phyloP scores from a whole-genome alignment of 2,113 vertebrate species.

The Siphamia tubifer region DNA sequence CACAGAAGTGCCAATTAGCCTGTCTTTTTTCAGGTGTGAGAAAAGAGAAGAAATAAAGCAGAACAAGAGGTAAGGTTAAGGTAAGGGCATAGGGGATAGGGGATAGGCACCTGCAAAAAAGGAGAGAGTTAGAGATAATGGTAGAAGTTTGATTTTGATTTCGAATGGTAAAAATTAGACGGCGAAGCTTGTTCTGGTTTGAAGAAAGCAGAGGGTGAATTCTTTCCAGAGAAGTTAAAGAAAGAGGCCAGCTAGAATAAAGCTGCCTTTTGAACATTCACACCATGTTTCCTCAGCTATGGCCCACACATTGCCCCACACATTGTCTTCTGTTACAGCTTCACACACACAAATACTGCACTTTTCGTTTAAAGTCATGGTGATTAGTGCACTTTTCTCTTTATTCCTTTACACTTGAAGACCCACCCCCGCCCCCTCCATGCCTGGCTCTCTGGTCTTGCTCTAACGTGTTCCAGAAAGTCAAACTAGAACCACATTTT shows the following conservation, averaged over 20 bases:
- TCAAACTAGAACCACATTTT: constrained; percentile 72
- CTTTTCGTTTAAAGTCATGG: constrained; percentile 51
- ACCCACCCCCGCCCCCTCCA: neutral
- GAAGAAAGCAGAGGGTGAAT: neutral
- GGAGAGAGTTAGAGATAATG: neutral
- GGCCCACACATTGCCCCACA: constrained; percentile 15
- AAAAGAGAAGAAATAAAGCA: constrained; percentile 37
- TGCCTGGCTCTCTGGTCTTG: constrained; percentile 11
- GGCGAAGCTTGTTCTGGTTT: neutral
- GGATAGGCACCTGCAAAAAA: constrained; percentile 23
- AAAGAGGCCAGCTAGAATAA: constrained; percentile 1
- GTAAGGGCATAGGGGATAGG: constrained; percentile 12
- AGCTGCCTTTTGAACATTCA: constrained; percentile 51
- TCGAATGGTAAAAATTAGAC: neutral
- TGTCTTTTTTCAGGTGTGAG: constrained; percentile 37
- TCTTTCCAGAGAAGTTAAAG: constrained; percentile 19
- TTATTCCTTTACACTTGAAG: constrained; percentile 39
- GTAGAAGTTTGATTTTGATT: constrained; percentile 3
- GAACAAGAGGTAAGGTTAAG: constrained; percentile 11
- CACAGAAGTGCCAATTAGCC: constrained; percentile 34
- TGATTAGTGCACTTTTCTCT: constrained; percentile 60
- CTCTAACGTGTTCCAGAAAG: constrained; percentile 68
- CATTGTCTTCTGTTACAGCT: constrained; percentile 42
- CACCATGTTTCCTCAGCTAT: constrained; percentile 35
- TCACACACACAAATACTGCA: constrained; percentile 21